phyloP scores from a whole-genome alignment of 1,140 invertebrate genomes.

The Papilio polytes region DNA sequence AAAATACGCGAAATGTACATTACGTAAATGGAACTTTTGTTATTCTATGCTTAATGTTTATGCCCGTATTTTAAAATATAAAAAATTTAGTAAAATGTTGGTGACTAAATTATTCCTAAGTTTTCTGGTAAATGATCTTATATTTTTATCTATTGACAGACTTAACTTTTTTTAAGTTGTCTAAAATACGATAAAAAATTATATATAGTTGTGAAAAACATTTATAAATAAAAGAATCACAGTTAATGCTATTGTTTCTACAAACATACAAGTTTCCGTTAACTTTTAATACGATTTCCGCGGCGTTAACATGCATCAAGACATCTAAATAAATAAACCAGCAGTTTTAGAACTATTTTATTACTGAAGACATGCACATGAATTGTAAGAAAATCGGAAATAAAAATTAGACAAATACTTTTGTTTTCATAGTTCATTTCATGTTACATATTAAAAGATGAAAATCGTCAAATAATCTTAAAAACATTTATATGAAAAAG shows the following conservation, averaged over 20 bases:
- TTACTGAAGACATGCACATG: not conserved
- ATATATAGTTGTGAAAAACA: not conserved
- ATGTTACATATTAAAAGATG: too few species aligned
- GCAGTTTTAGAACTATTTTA: not conserved
- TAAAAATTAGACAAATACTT: not conserved
- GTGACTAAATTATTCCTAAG: not conserved
- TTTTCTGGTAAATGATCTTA: not conserved
- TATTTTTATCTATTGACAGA: not conserved
- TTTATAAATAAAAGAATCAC: not conserved
- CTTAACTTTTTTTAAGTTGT: too few species aligned
- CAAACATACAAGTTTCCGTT: not conserved
- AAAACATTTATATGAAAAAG: not conserved
- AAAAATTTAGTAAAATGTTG: not conserved
- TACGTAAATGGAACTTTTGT: not conserved
- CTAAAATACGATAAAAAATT: too few species aligned
- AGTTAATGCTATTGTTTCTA: not conserved
- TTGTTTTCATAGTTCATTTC: too few species aligned
- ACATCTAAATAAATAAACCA: conserved; percentile 6
- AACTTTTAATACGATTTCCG: not conserved
- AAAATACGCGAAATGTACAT: not conserved
- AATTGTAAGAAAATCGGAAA: not conserved
- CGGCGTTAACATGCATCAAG: not conserved
- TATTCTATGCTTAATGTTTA: not conserved
- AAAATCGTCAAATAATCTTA: too few species aligned
- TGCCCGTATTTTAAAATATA: not conserved